These are phyloP conservation scores for Caenorhabditis angaria DNA, from an alignment of 2,888 invertebrate species.

Conservation along the genomic window DNA sequence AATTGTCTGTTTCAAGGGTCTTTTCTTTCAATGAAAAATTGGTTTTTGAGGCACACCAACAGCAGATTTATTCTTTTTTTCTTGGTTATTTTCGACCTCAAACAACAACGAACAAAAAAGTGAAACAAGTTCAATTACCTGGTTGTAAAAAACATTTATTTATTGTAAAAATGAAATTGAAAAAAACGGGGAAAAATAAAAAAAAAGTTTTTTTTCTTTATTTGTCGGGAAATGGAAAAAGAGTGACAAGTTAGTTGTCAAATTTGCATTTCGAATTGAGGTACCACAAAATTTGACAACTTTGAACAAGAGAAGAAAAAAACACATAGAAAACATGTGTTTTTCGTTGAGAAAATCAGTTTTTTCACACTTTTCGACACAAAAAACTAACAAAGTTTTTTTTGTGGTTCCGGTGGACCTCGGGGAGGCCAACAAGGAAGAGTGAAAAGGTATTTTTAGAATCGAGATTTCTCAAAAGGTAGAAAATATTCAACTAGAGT, in stretches of 20 bases:
- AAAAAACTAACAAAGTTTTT: background rate
- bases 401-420: no score
- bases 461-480: no score
- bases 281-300: background rate
- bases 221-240: no score
- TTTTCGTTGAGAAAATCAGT: background rate
- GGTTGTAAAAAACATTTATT: background rate
- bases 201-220: background rate
- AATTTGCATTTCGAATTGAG: constrained; percentile 4
- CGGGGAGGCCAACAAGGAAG: no score
- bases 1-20: background rate
- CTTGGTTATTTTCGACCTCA: no score
- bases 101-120: background rate
- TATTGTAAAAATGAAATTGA: background rate
- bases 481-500: no score
- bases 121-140: constrained; percentile 1
- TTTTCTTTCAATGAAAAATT: no score
- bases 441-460: no score
- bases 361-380: background rate
- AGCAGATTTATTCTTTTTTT: background rate
- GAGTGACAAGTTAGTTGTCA: constrained; percentile 4
- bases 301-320: background rate
- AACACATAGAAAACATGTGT: background rate
- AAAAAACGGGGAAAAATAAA: background rate
- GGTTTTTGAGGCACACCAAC: background rate